Evolutionary conservation across 2,113 vertebrate genomes (phyloP).

Genomic region (Anguilla japonica): DNA sequence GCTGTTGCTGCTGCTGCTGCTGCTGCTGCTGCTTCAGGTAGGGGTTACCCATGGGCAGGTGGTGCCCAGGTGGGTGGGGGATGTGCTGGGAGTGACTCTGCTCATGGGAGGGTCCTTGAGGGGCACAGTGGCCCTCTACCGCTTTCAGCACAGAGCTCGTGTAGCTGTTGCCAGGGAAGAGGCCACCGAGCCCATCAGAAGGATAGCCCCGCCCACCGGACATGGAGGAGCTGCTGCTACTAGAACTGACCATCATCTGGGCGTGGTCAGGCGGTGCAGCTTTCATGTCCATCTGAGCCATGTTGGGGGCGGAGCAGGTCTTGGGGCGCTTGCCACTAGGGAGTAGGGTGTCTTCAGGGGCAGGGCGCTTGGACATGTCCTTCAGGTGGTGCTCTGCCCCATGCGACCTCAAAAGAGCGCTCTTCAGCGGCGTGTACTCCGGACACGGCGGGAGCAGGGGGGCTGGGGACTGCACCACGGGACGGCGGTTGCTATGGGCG

Average conservation of each 20-base stretch:
- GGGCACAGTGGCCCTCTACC: constrained; percentile 78
- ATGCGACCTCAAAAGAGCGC: constrained; percentile 70
- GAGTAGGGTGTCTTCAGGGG: constrained; percentile 84
- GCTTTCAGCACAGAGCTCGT: constrained; percentile 74
- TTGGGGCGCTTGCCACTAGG: constrained; percentile 89
- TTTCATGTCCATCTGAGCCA: constrained; percentile 81
- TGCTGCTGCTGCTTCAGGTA: constrained; percentile 87
- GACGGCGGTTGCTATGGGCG: constrained; percentile 62
- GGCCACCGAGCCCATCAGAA: constrained; percentile 69
- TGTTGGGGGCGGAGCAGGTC: constrained; percentile 70
- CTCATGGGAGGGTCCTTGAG: constrained; percentile 77
- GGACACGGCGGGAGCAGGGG: constrained; percentile 74
- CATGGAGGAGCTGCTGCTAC: constrained; percentile 71
- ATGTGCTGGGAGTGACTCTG: constrained; percentile 77
- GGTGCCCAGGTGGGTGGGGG: constrained; percentile 74
- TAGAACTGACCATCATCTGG: constrained; percentile 78
- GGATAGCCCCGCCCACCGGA: constrained; percentile 73
- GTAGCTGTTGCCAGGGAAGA: constrained; percentile 85
- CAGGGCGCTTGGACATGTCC: constrained; percentile 84
- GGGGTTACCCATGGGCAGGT: constrained; percentile 78
- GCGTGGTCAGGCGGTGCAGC: constrained; percentile 73
- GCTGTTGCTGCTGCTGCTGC: constrained; percentile 35
- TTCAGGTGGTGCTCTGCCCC: constrained; percentile 77
- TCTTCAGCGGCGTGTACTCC: constrained; percentile 79
- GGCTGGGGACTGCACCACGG: constrained; percentile 71